These are phyloP conservation scores for Lichenostomus cassidix DNA, from an alignment of 2,113 vertebrate species.

Conservation along the genomic window DNA sequence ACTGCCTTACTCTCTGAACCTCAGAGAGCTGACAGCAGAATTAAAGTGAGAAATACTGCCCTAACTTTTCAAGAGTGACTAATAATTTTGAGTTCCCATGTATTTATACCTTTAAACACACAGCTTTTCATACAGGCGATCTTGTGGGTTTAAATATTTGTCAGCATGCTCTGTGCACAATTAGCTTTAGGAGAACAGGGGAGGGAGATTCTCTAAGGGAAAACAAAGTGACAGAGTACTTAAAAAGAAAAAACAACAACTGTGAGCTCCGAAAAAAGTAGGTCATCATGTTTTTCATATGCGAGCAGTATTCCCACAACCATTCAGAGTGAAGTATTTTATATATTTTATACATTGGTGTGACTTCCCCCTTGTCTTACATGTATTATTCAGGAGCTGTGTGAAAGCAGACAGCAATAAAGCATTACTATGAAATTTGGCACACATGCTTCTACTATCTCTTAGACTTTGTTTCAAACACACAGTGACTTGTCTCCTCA, in stretches of 20 bases:
- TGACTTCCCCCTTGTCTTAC: background rate
- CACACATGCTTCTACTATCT: background rate
- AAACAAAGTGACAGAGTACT: constrained; percentile 1
- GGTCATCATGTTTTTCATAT: constrained; percentile 19
- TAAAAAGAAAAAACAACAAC: constrained; percentile 5
- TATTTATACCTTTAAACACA: background rate
- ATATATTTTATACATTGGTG: background rate
- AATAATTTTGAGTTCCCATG: background rate
- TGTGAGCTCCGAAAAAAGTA: background rate
- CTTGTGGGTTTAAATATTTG: background rate
- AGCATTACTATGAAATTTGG: constrained; percentile 34
- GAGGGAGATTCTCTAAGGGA: background rate
- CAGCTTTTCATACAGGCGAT: background rate
- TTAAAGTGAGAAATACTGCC: background rate
- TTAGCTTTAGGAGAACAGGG: background rate
- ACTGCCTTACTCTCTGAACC: background rate
- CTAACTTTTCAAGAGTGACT: background rate
- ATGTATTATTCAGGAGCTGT: constrained; percentile 40
- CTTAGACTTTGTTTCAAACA: background rate
- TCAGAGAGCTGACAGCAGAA: background rate
- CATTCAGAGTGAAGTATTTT: background rate
- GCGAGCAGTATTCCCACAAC: background rate
- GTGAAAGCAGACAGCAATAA: constrained; percentile 15
- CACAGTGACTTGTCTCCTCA: background rate
- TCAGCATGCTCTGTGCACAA: background rate